phyloP scores from a whole-genome alignment of 2,888 invertebrate genomes.

The Rutpela maculata region DNA sequence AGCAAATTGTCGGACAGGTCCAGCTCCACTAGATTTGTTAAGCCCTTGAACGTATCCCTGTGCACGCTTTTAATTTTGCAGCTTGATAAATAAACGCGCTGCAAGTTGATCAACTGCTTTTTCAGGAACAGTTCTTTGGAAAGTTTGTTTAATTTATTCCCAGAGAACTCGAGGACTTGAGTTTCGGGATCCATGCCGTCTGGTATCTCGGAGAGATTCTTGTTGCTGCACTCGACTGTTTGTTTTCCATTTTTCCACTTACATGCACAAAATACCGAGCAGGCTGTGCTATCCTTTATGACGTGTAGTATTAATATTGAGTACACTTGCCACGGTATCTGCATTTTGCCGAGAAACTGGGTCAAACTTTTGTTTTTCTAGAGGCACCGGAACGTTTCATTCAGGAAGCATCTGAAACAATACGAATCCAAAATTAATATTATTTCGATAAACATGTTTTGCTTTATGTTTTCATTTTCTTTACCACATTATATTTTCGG shows the following conservation, averaged over 20 bases:
- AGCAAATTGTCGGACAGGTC: constrained; percentile 90
- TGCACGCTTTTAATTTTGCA: constrained; percentile 88
- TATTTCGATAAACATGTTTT: constrained; percentile 6
- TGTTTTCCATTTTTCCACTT: constrained; percentile 96
- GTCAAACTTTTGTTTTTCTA: constrained; percentile 33
- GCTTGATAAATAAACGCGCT: constrained; percentile 88
- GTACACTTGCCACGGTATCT: constrained; percentile 51
- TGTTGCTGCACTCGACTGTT: constrained; percentile 90
- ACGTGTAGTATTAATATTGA: constrained; percentile 50
- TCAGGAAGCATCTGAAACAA: constrained; percentile 42
- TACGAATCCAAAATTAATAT: constrained; percentile 13
- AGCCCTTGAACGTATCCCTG: constrained; percentile 87
- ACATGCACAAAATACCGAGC: constrained; percentile 88
- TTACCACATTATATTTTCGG: not conserved
- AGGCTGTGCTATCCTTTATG: constrained; percentile 71
- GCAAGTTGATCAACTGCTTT: constrained; percentile 88
- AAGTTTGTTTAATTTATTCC: constrained; percentile 87
- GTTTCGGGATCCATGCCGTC: constrained; percentile 88
- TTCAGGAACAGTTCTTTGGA: constrained; percentile 87
- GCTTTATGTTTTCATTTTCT: not conserved
- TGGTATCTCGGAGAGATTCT: constrained; percentile 85
- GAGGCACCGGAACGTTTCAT: constrained; percentile 36
- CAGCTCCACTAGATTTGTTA: constrained; percentile 91
- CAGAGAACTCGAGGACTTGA: constrained; percentile 90
- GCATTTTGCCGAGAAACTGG: constrained; percentile 45